Evolutionary conservation across 2,888 invertebrate species (phyloP).

Genomic region (Tenthredo livida): DNA sequence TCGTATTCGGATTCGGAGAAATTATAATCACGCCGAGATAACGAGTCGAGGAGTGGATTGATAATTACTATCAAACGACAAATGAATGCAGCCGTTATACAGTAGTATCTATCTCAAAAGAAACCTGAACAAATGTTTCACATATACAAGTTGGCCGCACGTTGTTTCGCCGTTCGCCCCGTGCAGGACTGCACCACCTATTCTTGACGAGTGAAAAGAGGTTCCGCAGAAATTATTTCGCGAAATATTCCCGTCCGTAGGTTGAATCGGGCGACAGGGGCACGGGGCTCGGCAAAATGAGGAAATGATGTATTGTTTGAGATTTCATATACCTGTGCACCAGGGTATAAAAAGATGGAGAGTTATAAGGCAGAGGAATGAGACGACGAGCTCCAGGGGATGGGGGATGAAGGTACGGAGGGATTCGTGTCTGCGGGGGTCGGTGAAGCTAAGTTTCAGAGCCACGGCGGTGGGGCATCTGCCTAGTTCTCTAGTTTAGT

Average conservation of each 20-base stretch:
- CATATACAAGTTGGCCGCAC: neutral
- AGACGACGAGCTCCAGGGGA: constrained; percentile 32
- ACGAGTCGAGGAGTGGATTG: neutral
- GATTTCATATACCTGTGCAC: constrained; percentile 54
- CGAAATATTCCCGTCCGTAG: neutral
- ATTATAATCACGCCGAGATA: neutral
- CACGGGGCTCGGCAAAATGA: constrained; percentile 60
- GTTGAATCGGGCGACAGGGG: neutral
- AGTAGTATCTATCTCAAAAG: neutral
- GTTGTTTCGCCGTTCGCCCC: neutral
- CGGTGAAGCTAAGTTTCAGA: constrained; percentile 13
- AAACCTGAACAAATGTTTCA: neutral
- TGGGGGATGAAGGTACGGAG: constrained; percentile 51
- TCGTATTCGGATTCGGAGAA: neutral
- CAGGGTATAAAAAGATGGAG: constrained; percentile 53
- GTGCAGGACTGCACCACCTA: neutral
- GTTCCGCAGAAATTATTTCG: neutral
- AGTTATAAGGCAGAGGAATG: constrained; percentile 50
- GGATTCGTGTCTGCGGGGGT: constrained; percentile 52
- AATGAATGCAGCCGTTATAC: neutral
- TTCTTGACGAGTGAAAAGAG: neutral
- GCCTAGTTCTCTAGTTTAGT: constrained; percentile 50
- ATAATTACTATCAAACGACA: neutral
- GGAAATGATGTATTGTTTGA: constrained; percentile 66
- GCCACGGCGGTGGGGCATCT: constrained; percentile 47